These are phyloP conservation scores for Fringilla coelebs DNA, from an alignment of 2,797 vertebrate species.

Conservation along the genomic window DNA sequence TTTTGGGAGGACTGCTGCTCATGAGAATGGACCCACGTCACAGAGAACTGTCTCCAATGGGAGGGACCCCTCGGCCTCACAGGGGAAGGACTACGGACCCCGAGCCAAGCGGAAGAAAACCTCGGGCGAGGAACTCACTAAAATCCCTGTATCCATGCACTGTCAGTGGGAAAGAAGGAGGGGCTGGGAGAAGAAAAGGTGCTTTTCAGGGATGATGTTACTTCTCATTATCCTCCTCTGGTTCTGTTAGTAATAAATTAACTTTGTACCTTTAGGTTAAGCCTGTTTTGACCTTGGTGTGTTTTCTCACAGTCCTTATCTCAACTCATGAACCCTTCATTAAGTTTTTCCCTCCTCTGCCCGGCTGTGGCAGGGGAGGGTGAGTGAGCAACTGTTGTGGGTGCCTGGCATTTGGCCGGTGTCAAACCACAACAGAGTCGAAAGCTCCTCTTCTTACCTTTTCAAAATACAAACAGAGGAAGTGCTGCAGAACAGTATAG, in stretches of 20 bases:
- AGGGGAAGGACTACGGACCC: neutral
- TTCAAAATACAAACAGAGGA: neutral
- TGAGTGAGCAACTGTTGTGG: neutral
- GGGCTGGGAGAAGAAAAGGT: neutral
- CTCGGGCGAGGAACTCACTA: fast-evolving
- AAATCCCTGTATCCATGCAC: neutral
- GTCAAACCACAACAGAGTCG: neutral
- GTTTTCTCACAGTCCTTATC: neutral
- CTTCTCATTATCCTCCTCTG: neutral
- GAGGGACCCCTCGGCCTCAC: neutral
- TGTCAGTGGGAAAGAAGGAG: neutral
- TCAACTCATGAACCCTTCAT: neutral
- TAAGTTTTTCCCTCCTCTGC: neutral
- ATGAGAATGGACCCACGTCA: neutral
- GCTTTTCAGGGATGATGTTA: neutral
- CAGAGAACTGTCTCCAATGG: neutral
- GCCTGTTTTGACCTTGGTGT: neutral
- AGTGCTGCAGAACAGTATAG: neutral
- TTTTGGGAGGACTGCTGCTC: neutral
- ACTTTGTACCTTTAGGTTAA: neutral
- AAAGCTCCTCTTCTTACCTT: neutral
- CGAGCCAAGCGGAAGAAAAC: neutral
- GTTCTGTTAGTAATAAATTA: neutral
- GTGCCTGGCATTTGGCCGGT: neutral
- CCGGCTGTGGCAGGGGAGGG: neutral